Conservation (phyloP, 2,797 vertebrate genomes). For the Sebastolobus alascanus region DNA sequence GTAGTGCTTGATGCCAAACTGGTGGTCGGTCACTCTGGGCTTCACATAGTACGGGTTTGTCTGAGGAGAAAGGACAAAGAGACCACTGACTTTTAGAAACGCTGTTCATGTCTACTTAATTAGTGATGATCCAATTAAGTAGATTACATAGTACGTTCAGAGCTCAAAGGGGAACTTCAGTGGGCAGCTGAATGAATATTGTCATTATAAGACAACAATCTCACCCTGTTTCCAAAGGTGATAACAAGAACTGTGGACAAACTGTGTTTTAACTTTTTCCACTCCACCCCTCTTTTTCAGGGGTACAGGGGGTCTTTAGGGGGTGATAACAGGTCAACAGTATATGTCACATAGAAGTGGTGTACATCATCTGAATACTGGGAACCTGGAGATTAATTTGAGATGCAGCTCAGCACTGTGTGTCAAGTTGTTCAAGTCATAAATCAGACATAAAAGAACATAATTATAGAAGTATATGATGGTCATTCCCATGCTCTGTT, state of each 20-base stretch:
- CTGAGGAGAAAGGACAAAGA: constrained; percentile 77
- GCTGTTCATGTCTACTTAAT: constrained; percentile 14
- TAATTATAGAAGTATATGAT: too few relatives aligned
- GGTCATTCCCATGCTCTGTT: too few relatives aligned
- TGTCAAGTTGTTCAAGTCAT: too few relatives aligned
- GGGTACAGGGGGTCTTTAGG: too few relatives aligned
- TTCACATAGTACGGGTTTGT: constrained; percentile 93
- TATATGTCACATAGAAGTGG: too few relatives aligned
- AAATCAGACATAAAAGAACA: too few relatives aligned
- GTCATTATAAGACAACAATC: background rate
- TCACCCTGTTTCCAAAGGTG: too few relatives aligned
- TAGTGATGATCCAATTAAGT: constrained; percentile 15
- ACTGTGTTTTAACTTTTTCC: background rate
- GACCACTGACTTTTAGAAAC: constrained; percentile 21
- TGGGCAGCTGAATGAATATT: constrained; percentile 3
- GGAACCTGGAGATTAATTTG: too few relatives aligned
- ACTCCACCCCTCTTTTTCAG: too few relatives aligned
- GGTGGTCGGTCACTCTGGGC: constrained; percentile 92
- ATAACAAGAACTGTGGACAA: background rate
- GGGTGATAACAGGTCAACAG: too few relatives aligned
- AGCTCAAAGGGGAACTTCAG: constrained; percentile 6
- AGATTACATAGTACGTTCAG: background rate
- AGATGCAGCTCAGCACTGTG: too few relatives aligned
- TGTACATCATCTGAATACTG: too few relatives aligned
- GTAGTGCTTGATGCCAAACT: constrained; percentile 96